Conservation (phyloP, 2,888 invertebrate genomes). For the Drosophila meridionalis region DNA sequence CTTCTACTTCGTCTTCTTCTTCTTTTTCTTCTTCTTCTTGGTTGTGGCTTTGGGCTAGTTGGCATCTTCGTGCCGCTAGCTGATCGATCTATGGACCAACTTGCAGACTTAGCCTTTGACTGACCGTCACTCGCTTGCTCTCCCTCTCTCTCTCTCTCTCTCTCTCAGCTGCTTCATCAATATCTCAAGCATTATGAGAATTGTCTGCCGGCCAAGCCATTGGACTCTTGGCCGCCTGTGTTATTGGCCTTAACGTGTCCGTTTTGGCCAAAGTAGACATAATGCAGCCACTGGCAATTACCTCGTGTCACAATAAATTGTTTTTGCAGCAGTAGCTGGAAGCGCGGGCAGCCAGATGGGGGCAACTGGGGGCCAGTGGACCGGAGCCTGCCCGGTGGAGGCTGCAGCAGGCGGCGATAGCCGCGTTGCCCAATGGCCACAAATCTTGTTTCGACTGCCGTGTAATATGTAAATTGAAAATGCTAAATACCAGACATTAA, state of each 20-base stretch:
- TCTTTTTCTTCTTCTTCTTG: not conserved
- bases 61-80: constrained; percentile 40
- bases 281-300: constrained; percentile 70
- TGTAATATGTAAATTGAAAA: constrained; percentile 81
- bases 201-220: constrained; percentile 27
- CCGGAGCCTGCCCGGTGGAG: not conserved
- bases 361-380: not conserved
- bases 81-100: constrained; percentile 49
- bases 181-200: constrained; percentile 26
- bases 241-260: constrained; percentile 53
- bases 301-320: constrained; percentile 80
- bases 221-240: constrained; percentile 24
- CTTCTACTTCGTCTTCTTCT: constrained; percentile 36
- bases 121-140: constrained; percentile 47
- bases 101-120: constrained; percentile 43
- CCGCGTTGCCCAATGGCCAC: constrained; percentile 55
- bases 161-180: constrained; percentile 11
- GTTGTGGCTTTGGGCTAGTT: constrained; percentile 25
- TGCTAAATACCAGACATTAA: constrained; percentile 82
- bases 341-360: not conserved
- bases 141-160: not conserved
- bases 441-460: constrained; percentile 80
- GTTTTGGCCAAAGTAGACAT: constrained; percentile 54
- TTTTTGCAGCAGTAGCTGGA: constrained; percentile 48
- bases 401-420: constrained; percentile 25